Evolutionary conservation across 2,797 vertebrate genomes (phyloP).

Genomic region (Pangasius krempfi): DNA sequence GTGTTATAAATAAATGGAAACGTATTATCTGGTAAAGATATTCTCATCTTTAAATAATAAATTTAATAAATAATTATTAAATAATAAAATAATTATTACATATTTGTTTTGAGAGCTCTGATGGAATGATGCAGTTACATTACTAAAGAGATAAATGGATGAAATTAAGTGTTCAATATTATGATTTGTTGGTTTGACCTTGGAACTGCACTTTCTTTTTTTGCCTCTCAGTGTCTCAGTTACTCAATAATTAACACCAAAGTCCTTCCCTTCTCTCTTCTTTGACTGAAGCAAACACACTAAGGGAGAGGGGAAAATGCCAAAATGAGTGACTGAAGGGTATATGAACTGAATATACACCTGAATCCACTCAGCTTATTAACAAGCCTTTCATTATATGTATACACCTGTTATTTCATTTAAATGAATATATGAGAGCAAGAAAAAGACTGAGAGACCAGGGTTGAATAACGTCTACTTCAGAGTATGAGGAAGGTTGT

Average conservation of each 20-base stretch:
- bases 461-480: too few relatives aligned
- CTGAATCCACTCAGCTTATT: not conserved
- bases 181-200: constrained; percentile 34
- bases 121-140: not conserved
- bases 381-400: not conserved
- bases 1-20: not conserved
- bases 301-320: constrained; percentile 9
- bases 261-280: constrained; percentile 47
- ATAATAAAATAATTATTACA: too few relatives aligned
- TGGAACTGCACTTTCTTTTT: constrained; percentile 17
- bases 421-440: not conserved
- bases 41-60: not conserved
- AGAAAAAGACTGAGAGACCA: too few relatives aligned
- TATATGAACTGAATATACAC: constrained; percentile 22
- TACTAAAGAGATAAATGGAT: constrained; percentile 16
- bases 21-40: not conserved
- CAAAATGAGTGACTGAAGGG: constrained; percentile 21
- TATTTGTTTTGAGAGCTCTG: constrained; percentile 1
- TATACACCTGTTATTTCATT: not conserved
- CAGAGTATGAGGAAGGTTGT: too few relatives aligned
- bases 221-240: constrained; percentile 32
- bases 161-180: constrained; percentile 13
- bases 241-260: constrained; percentile 59
- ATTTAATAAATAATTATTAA: too few relatives aligned
- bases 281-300: constrained; percentile 33